Evolutionary conservation across 2,113 vertebrate genomes (phyloP).

Genomic region (Sprattus sprattus): DNA sequence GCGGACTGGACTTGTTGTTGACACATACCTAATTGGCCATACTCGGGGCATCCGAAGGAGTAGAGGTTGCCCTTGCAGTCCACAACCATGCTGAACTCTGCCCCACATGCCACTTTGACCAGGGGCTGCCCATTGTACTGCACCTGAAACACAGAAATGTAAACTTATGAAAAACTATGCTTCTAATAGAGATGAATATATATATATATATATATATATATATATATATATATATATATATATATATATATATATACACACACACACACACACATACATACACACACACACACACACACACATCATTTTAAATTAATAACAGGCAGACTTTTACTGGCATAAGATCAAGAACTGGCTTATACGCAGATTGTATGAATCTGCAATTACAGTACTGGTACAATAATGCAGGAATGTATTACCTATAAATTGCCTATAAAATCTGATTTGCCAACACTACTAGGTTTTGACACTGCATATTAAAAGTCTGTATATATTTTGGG

Average conservation of each 20-base stretch:
- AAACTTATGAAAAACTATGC: background rate
- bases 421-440: background rate
- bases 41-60: conserved; percentile 94
- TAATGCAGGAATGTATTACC: background rate
- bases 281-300: too few relatives aligned
- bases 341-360: background rate
- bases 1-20: background rate
- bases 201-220: too few relatives aligned
- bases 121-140: conserved; percentile 95
- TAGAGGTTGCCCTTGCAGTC: conserved; percentile 98
- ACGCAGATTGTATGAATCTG: background rate
- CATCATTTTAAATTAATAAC: background rate
- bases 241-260: too few relatives aligned
- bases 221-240: too few relatives aligned
- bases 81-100: conserved; percentile 97
- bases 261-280: too few relatives aligned
- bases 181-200: background rate
- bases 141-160: conserved; percentile 70
- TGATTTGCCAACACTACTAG: background rate
- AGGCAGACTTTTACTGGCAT: background rate
- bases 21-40: conserved; percentile 88
- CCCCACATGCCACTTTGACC: conserved; percentile 92
- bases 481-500: background rate
- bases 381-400: background rate
- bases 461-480: background rate